These are phyloP conservation scores for Hippocampus comes DNA, from an alignment of 2,113 vertebrate genomes.

Conservation along the genomic window DNA sequence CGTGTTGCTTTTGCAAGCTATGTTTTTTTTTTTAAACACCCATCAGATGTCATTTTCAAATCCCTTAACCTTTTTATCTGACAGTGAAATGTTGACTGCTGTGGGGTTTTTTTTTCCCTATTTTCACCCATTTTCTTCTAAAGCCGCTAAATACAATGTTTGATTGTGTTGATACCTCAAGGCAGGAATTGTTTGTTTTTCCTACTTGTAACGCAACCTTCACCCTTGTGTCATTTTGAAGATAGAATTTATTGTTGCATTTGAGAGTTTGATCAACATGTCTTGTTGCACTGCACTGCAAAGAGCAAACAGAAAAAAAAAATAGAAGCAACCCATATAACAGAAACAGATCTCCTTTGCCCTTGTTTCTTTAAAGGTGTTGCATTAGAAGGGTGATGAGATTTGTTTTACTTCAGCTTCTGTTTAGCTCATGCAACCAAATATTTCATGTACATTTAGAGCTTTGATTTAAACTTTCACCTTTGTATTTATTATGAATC, in stretches of 20 bases:
- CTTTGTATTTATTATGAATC: neutral
- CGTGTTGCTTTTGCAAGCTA: neutral
- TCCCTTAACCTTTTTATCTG: neutral
- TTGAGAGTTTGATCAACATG: neutral
- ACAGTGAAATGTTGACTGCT: neutral
- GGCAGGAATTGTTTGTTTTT: neutral
- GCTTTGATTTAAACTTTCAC: neutral
- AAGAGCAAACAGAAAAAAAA: neutral
- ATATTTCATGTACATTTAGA: neutral
- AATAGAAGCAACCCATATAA: neutral
- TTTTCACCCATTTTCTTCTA: neutral
- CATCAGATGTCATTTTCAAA: neutral
- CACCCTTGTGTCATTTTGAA: neutral
- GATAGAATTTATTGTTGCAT: neutral
- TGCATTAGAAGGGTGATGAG: neutral
- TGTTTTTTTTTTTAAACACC: slow-evolving; percentile 3
- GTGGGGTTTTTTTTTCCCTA: neutral
- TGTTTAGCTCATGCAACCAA: neutral
- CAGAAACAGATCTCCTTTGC: neutral
- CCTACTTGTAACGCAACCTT: neutral
- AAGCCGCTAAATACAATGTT: slow-evolving; percentile 3
- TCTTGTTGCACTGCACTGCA: neutral
- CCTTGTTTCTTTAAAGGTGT: neutral
- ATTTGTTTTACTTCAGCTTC: neutral
- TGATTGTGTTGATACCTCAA: neutral